Base-by-base conservation (phyloP, 2,113 vertebrate genomes). In the Chelonoidis abingdonii region DNA sequence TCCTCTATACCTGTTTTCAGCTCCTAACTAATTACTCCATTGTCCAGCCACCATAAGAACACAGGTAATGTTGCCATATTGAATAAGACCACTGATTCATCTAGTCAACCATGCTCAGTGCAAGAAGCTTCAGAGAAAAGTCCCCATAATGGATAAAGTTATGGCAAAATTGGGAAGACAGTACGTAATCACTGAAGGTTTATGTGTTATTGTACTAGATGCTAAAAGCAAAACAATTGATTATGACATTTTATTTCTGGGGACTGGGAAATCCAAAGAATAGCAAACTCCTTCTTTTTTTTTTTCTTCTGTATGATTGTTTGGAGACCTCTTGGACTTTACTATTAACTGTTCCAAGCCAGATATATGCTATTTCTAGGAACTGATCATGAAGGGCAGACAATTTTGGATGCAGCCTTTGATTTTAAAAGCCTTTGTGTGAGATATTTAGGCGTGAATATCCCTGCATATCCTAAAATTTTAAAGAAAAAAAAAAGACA, bases 261-360 rank as follows among this genome's bases (percentile, higher is more conserved):
- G 52, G 92, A 93, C 52, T 21, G 0, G 90, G 79, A 83, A 76
- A 44, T 25, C 80, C 56, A 80, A 89, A 25, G 78, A 88, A 82
- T 93, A 80, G 1, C 76, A 88, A 89, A 29, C 2, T 53, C 81
- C 21, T 49, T 49, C 21, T 49, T 49, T 22, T 54, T 54, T 53
- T 25, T 8, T 38, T 17, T 62, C 76, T 57, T 79, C 24, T 83
- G 11, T 10, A 83, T 56, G 86, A 82, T 85, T 57, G 22, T 1
- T 78, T 93, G 2, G 21, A 22, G 87, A 10, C 19, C 29, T 69
- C 5, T 92, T 92, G 12, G 80, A 24, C 22, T 89, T 89, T 89
- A 78, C 12, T 93, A 76, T 75, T 69, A 95, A 89, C 89, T 83
- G 75, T 76, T 56, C 91, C 80, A 92, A 84, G 12, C 75, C 69